These are phyloP conservation scores for Heliconius cydno DNA, from an alignment of 2,888 invertebrate species.

Conservation along the genomic window DNA sequence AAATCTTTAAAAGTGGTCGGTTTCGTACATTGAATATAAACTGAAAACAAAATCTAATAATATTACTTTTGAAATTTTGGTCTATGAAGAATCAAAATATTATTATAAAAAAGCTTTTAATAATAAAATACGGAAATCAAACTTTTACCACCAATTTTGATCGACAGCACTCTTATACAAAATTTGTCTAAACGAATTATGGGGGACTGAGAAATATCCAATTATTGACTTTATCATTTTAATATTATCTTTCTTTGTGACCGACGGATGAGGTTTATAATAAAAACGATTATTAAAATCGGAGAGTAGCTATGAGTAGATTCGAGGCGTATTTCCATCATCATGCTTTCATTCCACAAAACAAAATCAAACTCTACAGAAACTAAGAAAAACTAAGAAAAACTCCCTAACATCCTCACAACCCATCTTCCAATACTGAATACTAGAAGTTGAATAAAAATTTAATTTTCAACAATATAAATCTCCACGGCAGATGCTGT, in stretches of 20 bases:
- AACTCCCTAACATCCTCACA: neutral
- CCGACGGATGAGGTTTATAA: neutral
- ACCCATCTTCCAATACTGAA: neutral
- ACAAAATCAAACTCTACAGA: no score
- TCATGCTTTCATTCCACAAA: neutral
- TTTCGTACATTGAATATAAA: no score
- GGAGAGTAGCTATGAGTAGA: no score
- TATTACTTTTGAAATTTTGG: no score
- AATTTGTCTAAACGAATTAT: neutral
- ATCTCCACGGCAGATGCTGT: slow-evolving; percentile 45
- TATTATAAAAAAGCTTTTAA: no score
- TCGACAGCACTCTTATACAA: neutral
- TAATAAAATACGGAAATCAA: neutral
- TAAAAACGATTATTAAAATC: neutral
- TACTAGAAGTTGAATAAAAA: slow-evolving; percentile 12
- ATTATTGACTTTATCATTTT: no score
- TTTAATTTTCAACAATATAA: slow-evolving; percentile 43
- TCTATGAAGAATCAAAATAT: no score
- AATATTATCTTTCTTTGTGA: no score
- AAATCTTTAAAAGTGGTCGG: no score
- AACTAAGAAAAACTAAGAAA: neutral
- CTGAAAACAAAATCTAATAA: no score
- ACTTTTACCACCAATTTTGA: neutral
- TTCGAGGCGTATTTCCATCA: no score
- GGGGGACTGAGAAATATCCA: neutral